Evolutionary conservation across 2,113 vertebrate genomes (phyloP).

Genomic region (Thalassoma bifasciatum): DNA sequence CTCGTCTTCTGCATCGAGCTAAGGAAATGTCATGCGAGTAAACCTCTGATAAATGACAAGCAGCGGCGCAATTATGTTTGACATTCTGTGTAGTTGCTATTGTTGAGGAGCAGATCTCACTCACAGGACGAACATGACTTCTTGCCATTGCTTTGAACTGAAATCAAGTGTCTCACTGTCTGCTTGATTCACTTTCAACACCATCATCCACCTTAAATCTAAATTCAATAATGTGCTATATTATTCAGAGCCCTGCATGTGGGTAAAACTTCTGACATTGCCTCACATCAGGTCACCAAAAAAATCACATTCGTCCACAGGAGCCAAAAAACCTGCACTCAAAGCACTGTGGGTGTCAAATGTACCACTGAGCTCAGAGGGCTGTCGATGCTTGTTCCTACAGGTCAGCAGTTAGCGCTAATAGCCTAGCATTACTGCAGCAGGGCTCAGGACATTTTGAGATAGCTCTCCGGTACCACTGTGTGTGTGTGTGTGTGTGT

Average conservation of each 20-base stretch:
- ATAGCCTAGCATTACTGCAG: conserved; percentile 35
- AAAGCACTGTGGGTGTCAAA: conserved; percentile 6
- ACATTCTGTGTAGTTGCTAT: conserved; percentile 44
- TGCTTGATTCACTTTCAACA: neutral
- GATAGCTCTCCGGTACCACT: conserved; percentile 15
- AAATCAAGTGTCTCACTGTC: conserved; percentile 64
- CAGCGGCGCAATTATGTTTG: conserved; percentile 42
- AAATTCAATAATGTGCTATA: neutral
- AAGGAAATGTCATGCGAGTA: conserved; percentile 66
- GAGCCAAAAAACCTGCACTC: neutral
- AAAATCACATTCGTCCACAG: neutral
- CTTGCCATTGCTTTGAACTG: conserved; percentile 31
- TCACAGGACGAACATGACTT: conserved; percentile 10
- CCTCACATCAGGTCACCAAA: neutral
- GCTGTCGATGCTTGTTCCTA: conserved; percentile 40
- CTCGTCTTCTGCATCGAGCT: conserved; percentile 38
- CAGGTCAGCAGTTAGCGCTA: conserved; percentile 63
- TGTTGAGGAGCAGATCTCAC: conserved; percentile 50
- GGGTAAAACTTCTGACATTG: neutral
- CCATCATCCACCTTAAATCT: neutral
- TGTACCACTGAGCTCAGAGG: conserved; percentile 17
- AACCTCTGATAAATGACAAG: conserved; percentile 68
- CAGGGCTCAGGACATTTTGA: conserved; percentile 38
- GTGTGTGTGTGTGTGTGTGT: conserved; percentile 3
- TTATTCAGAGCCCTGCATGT: neutral